These are phyloP conservation scores for Calyptommatus sinebrachiatus DNA, from an alignment of 2,113 vertebrate genomes.

Conservation along the genomic window DNA sequence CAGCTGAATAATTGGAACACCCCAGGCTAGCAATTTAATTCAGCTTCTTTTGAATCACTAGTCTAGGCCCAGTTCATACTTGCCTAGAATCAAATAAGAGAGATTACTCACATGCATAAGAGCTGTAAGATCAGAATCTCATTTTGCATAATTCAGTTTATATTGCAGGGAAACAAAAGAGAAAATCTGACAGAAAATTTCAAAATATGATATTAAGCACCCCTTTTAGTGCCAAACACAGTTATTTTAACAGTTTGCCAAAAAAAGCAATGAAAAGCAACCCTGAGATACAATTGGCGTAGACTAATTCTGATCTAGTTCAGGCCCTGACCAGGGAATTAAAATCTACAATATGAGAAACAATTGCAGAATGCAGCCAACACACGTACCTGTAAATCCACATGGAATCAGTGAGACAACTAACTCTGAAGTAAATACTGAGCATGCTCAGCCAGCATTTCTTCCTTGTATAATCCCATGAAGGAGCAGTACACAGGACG, in stretches of 20 bases:
- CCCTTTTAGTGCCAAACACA: slow-evolving; percentile 7
- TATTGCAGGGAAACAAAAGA: slow-evolving; percentile 22
- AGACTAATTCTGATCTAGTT: slow-evolving; percentile 26
- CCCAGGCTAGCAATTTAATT: slow-evolving; percentile 43
- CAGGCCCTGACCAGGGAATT: no score
- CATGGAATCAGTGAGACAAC: no score
- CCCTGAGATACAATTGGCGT: neutral
- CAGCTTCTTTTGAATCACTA: slow-evolving; percentile 8
- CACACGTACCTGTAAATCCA: no score
- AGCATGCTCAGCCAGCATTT: no score
- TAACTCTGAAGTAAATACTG: no score
- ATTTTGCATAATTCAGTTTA: slow-evolving; percentile 31
- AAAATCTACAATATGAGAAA: no score
- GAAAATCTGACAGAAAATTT: slow-evolving; percentile 16
- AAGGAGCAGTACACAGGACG: no score
- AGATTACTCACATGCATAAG: slow-evolving; percentile 19
- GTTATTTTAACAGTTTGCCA: accelerated
- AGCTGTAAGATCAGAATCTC: slow-evolving; percentile 23
- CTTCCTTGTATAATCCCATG: no score
- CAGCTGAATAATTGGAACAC: slow-evolving; percentile 45
- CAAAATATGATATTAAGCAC: neutral
- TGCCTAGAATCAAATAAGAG: neutral
- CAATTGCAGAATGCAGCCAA: no score
- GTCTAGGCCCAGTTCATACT: neutral
- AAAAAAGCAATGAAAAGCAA: slow-evolving; percentile 7